Conservation (phyloP, 2,888 invertebrate species). For the Cybosia mesomella region DNA sequence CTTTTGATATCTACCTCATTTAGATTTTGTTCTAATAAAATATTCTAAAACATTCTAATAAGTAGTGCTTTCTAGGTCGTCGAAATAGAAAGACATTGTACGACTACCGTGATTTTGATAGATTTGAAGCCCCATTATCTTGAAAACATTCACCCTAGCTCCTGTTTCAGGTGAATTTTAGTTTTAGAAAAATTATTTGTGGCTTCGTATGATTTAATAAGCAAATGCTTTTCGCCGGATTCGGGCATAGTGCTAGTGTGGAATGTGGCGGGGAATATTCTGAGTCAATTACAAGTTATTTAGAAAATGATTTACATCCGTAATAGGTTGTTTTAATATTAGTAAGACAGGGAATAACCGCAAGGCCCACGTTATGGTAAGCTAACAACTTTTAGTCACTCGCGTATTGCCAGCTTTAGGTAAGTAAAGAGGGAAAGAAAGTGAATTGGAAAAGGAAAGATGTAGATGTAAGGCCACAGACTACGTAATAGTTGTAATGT, state of each 20-base stretch:
- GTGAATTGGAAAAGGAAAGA: too few species aligned
- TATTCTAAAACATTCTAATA: too few species aligned
- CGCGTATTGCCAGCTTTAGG: too few species aligned
- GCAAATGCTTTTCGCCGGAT: background rate
- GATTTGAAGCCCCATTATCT: background rate
- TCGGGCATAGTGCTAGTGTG: background rate
- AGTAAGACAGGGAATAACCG: too few species aligned
- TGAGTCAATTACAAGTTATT: background rate
- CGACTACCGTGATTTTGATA: too few species aligned
- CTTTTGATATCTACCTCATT: too few species aligned
- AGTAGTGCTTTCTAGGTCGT: too few species aligned
- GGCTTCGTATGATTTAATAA: background rate
- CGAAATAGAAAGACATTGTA: too few species aligned
- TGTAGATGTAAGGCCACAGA: too few species aligned
- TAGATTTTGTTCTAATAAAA: too few species aligned
- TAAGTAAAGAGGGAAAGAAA: too few species aligned
- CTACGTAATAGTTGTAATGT: too few species aligned
- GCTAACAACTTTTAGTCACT: background rate
- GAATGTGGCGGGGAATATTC: background rate
- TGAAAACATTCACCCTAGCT: background rate
- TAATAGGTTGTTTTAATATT: background rate
- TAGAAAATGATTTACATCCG: background rate
- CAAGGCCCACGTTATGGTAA: background rate
- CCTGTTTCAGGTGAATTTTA: background rate
- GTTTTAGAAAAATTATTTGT: background rate